Conservation (phyloP, 2,888 invertebrate species). For the Phasia obesa region DNA sequence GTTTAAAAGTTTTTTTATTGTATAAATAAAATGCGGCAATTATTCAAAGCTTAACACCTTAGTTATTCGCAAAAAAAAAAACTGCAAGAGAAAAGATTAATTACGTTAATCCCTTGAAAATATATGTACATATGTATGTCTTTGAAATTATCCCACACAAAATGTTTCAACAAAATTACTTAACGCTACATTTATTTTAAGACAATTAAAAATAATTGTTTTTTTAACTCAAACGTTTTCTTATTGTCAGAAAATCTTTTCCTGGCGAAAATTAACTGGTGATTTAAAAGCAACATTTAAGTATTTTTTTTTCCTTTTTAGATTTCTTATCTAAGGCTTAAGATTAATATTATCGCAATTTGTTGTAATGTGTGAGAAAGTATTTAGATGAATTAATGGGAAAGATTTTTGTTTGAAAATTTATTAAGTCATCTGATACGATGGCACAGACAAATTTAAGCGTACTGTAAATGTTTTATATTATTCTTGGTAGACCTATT, state of each 20-base stretch:
- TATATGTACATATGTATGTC: slow-evolving; percentile 21
- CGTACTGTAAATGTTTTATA: too few relatives aligned
- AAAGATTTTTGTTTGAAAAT: slow-evolving; percentile 8
- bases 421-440: too few relatives aligned
- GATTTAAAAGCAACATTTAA: slow-evolving; percentile 29
- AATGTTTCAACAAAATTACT: slow-evolving; percentile 60
- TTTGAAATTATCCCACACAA: slow-evolving; percentile 55
- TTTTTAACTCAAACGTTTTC: neutral
- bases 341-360: slow-evolving; percentile 39
- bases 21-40: slow-evolving; percentile 49
- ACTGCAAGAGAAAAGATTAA: slow-evolving; percentile 46
- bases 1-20: neutral
- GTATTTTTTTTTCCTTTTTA: neutral
- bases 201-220: slow-evolving; percentile 49
- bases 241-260: neutral
- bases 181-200: slow-evolving; percentile 66
- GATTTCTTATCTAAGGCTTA: slow-evolving; percentile 16
- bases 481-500: too few relatives aligned
- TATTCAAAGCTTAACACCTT: slow-evolving; percentile 49
- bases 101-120: slow-evolving; percentile 58
- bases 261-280: slow-evolving; percentile 35
- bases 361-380: slow-evolving; percentile 36
- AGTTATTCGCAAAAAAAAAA: neutral
- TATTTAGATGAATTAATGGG: slow-evolving; percentile 35
- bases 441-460: too few relatives aligned